Base-by-base conservation (phyloP, 2,888 invertebrate species). In the Ophion slaviceki region DNA sequence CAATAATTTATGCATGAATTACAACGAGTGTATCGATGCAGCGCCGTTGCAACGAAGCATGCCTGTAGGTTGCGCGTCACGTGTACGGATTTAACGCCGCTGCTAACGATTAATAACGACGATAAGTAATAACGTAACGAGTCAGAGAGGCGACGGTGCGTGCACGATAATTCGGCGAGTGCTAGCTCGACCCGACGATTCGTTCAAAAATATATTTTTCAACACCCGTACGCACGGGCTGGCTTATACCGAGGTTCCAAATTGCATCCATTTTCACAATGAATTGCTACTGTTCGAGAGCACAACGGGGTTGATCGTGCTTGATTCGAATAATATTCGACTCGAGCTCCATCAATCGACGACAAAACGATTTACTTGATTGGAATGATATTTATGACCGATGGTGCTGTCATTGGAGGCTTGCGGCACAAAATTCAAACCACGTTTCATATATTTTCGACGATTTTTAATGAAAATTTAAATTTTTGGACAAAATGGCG, bases 1-100 rank as follows among this genome's bases (percentile, higher is more conserved):
- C 90, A 89, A 92, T 92, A 91, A 93, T 92, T 92, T 91, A 92
- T 91, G 91, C 89, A 90, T 89, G 92, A 93, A 86, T 92, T 91
- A 91, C 89, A 88, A 85, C 82, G 84, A 83, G 88, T 85, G 90
- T 91, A 93, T 93, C 92, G 91, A 91, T 91, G 88, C 88, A 86
- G 82, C 84, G 84, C 77, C 83, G 40, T 66, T 76, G 62, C n/a
- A 72, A 40, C 57, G 67, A 57, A 75, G 71, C 64, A 62, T 45
- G 80, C 67, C 83, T 45, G n/a, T 53, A 67, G 14, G 28, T 62
- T 40, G 57, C 40, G 57, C 71, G 84, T 84, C 81, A 28, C 62
- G 62, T 81, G 81, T 75, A 70, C 67, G 81, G 66, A 76, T 66
- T 81, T 75, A 80, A 86, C 83, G 85, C 86, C 86, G 86, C 87